Percentiles rank a stretch among this genome's conserved stretches.
phyloP scores from a whole-genome alignment of 2,113 vertebrate genomes.

The Lophotis ruficrista region DNA sequence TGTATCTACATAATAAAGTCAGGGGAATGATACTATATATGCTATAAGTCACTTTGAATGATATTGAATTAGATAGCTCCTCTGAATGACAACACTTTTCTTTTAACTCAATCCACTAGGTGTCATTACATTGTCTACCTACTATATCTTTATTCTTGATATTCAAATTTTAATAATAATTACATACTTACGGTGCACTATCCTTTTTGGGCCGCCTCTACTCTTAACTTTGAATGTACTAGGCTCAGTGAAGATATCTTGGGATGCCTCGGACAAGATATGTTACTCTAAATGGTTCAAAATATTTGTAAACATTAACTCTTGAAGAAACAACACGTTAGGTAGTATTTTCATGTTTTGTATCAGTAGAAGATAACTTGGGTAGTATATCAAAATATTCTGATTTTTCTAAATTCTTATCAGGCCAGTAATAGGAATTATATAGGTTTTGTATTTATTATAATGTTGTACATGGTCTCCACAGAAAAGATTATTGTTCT shows the following conservation, averaged over 20 bases:
- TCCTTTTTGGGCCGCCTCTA: background rate
- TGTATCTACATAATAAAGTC: background rate
- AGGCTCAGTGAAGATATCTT: background rate
- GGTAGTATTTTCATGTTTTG: background rate
- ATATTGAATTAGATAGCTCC: background rate
- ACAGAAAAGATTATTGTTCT: background rate
- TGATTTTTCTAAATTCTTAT: background rate
- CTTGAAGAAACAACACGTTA: background rate
- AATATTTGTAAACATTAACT: background rate
- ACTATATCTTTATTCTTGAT: background rate
- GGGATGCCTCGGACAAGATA: background rate
- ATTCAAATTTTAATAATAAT: background rate
- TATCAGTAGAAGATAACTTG: background rate
- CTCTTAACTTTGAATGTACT: background rate
- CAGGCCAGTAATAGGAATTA: background rate
- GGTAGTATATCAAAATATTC: background rate
- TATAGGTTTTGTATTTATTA: background rate
- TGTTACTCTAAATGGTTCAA: background rate
- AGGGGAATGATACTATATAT: background rate
- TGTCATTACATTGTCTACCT: background rate
- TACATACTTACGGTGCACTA: background rate
- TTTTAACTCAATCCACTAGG: background rate
- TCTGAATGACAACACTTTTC: background rate
- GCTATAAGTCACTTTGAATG: background rate
- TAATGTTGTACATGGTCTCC: background rate